Evolutionary conservation across 2,113 vertebrate species (phyloP), one percentile per base, ranked within the genome.

Genomic region (Cyanoderma ruficeps): DNA sequence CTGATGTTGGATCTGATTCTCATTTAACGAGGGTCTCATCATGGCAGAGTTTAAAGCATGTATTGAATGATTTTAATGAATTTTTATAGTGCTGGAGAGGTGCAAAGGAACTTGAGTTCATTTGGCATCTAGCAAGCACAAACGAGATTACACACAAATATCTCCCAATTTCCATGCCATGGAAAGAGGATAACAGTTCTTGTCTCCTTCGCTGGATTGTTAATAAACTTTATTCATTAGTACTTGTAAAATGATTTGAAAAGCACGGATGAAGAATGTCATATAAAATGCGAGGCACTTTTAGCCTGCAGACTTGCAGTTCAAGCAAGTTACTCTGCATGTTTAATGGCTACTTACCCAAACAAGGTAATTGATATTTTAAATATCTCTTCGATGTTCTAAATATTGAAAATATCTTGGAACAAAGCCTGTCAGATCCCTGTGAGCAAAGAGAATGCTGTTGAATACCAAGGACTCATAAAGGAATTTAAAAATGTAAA

Each of bases 181-280:
- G 70, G 76, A 88, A 90, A 89, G 50, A 83, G 79, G 90, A 90
- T 78, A 95, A 94, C 64, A 63, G 39, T 83, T 92, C 42, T 79
- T 69, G 69, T 55, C 28, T 92, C 83, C 76, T 90, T 65, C 4
- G 0, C 49, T 71, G 72, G 80, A 35, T 91, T 94, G 56, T 68
- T 95, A 93, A 96, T 93, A 97, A 94, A 95, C 85, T 96, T 97
- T 95, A 90, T 90, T 97, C 93, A 94, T 94, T 89, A 93, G 52
- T 81, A 77, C 75, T 96, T 90, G 82, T 89, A 96, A 96, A 95
- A 93, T 91, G 42, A 96, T 94, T 94, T 93, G 83, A 92, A 90
- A 94, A 88, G 53, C 89, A 92, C 28, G 35, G 80, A 94, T 87
- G 70, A 94, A 94, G 81, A 91, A 87, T 69, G 57, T 89, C 53